Conservation (phyloP, 2,113 vertebrate genomes). For the Dendrocopos noguchii region DNA sequence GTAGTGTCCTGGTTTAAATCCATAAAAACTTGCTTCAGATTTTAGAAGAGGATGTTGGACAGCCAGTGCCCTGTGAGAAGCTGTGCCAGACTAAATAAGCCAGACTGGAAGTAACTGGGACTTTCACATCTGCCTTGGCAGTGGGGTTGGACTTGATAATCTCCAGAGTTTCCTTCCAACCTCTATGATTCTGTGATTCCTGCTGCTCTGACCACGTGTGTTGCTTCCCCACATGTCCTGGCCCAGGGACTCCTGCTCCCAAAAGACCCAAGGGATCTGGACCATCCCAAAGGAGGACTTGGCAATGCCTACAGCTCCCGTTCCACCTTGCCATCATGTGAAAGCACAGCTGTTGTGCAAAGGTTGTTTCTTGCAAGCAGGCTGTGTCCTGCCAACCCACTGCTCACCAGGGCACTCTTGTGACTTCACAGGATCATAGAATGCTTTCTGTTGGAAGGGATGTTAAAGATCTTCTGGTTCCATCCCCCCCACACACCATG, state of each 20-base stretch:
- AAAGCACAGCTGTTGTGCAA: background rate
- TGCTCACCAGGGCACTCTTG: accelerated
- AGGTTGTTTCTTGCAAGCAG: background rate
- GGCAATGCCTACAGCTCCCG: background rate
- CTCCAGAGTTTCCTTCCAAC: too few relatives aligned
- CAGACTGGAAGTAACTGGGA: background rate
- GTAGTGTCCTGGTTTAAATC: background rate
- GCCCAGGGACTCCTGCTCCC: background rate
- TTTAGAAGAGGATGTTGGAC: background rate
- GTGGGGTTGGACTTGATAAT: too few relatives aligned
- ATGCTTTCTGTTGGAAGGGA: too few relatives aligned
- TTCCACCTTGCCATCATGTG: background rate
- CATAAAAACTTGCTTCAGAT: background rate
- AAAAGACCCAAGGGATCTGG: background rate
- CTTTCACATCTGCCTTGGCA: background rate
- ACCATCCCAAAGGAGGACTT: background rate
- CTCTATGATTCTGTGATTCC: background rate
- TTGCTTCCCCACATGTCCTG: background rate
- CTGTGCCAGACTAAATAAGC: background rate
- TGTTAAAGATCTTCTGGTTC: too few relatives aligned
- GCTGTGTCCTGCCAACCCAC: background rate
- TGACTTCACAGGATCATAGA: background rate
- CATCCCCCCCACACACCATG: too few relatives aligned
- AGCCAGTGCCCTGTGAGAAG: accelerated
- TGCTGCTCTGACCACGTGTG: background rate